Base-by-base conservation (phyloP, 2,113 vertebrate genomes). In the Falco punctatus region DNA sequence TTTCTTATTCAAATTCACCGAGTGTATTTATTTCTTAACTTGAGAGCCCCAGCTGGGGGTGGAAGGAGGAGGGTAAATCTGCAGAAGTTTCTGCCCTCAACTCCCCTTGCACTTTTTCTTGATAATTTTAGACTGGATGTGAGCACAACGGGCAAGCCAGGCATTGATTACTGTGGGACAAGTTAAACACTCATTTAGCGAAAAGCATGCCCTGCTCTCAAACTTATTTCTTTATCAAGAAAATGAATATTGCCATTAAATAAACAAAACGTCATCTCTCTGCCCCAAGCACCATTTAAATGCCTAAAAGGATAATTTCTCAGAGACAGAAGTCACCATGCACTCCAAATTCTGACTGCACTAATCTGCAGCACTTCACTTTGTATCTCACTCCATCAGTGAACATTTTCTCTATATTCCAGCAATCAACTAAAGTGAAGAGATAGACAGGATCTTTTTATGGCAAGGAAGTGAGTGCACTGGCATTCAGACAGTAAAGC, bases 381-480 rank as follows among this genome's bases (percentile, higher is more conserved):
- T 79, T 72, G 51, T 44, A 86, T 35, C 55, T 82, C 44, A 59
- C 69, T 90, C 90, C 61, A 92, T 80, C 71, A 66, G 15, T 5
- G 35, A 93, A 42, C 59, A 92, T 67, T 93, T 97, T 74, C 90
- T 79, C 87, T 91, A 90, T 23, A 54, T 59, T 92, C 55, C 54
- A 91, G 90, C 79, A 95, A 97, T 92, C 94, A 94, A 6, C 75
- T 94, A 75, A 95, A 94, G 92, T 67, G 75, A 62, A 42, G 69
- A 87, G 66, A 85, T 4, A 85, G 94, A 92, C 84, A 78, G 69
- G 77, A 95, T 81, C 55, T 88, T 28, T 95, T 86, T 88, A 94
- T 66, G 81, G 88, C 51, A 88, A 95, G 86, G 55, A 80, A 97
- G 67, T 0, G 21, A 96, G 79, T 54, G 77, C 92, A 81, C 9